Conservation (phyloP, 2,888 invertebrate species). For the Eristalis pertinax region DNA sequence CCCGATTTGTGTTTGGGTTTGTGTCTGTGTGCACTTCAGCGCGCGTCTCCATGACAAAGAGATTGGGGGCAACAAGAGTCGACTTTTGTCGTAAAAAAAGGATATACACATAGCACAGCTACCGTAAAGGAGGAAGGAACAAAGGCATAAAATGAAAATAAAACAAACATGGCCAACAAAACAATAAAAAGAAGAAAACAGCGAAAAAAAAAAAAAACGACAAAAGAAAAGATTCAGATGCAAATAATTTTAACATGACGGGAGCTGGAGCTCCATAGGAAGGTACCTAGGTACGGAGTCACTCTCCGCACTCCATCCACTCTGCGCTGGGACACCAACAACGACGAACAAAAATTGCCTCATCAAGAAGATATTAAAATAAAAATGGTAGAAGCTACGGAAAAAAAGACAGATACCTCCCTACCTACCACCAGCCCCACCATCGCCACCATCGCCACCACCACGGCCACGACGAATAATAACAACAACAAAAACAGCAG, state of each 20-base stretch:
- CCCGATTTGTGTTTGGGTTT: slow-evolving; percentile 39
- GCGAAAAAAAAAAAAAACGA: background rate
- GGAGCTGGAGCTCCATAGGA: slow-evolving; percentile 22
- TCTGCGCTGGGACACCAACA: slow-evolving; percentile 51
- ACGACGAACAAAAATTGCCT: slow-evolving; percentile 70
- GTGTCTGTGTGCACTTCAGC: slow-evolving; percentile 43
- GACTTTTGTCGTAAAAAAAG: slow-evolving; percentile 62
- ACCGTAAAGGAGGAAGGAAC: slow-evolving; percentile 4
- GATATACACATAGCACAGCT: slow-evolving; percentile 56
- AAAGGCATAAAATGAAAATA: slow-evolving; percentile 3
- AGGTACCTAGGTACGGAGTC: slow-evolving; percentile 20
- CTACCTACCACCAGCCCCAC: slow-evolving; percentile 19
- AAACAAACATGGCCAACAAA: slow-evolving; percentile 63
- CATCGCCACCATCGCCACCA: background rate
- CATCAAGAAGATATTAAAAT: slow-evolving; percentile 73
- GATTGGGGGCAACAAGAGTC: slow-evolving; percentile 70
- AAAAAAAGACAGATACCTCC: slow-evolving; percentile 30
- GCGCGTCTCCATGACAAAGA: slow-evolving; percentile 68
- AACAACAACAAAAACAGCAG: slow-evolving; percentile 4
- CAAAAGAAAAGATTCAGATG: slow-evolving; percentile 55
- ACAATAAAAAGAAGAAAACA: background rate
- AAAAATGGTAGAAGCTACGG: slow-evolving; percentile 64
- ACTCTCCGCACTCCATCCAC: slow-evolving; percentile 21
- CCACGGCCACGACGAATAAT: background rate
- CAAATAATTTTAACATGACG: slow-evolving; percentile 71